phyloP scores from a whole-genome alignment of 2,888 invertebrate species.

The Tryphoninae sp. region DNA sequence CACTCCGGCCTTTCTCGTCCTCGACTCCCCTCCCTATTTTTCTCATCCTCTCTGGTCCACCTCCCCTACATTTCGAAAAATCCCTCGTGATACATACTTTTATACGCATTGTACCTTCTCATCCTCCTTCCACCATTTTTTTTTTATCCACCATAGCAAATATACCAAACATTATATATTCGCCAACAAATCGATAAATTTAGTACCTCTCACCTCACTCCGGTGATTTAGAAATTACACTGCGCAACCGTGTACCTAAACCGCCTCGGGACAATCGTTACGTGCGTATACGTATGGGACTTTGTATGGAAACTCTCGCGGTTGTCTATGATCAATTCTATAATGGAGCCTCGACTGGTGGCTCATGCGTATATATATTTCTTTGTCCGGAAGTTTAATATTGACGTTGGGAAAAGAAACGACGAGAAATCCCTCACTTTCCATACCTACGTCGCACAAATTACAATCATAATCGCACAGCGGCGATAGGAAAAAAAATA shows the following conservation, averaged over 20 bases:
- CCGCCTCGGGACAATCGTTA: conserved; percentile 59
- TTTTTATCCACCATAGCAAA: conserved; percentile 6
- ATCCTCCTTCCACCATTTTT: background rate
- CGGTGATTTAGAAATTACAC: conserved; percentile 65
- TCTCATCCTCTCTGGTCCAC: conserved; percentile 39
- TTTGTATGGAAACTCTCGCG: conserved; percentile 35
- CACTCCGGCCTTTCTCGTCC: conserved; percentile 60
- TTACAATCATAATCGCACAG: background rate
- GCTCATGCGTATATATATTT: background rate
- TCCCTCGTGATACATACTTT: conserved; percentile 23
- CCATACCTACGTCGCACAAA: conserved; percentile 3
- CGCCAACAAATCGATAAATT: conserved; percentile 60
- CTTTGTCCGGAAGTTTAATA: conserved; percentile 43
- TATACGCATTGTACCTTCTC: background rate
- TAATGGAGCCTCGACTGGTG: conserved; percentile 42
- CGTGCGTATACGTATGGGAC: conserved; percentile 15
- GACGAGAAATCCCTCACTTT: conserved; percentile 49
- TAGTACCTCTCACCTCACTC: conserved; percentile 46
- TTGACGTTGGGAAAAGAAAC: conserved; percentile 11
- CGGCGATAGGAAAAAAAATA: conserved; percentile 1
- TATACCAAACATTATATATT: background rate
- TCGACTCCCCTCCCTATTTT: conserved; percentile 33
- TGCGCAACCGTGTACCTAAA: conserved; percentile 56
- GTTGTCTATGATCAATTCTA: conserved; percentile 38
- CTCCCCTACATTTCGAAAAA: conserved; percentile 28